Percentiles rank a stretch among this genome's conserved stretches.
These are phyloP conservation scores for Pachliopta kotzebuea DNA, from an alignment of 2,888 invertebrate species.

Conservation along the genomic window DNA sequence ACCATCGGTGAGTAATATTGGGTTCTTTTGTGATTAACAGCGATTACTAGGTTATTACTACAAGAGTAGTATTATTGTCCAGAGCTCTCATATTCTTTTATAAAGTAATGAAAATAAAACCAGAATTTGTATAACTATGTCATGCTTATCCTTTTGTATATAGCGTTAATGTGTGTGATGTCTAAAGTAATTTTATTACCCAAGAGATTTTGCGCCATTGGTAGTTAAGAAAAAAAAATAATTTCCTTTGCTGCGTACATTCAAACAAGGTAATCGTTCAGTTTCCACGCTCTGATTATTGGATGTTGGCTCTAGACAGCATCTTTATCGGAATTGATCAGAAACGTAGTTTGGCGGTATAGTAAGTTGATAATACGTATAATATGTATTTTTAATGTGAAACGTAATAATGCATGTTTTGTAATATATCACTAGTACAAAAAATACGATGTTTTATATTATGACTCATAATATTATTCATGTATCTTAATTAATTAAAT, in stretches of 20 bases:
- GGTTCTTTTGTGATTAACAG: too few species aligned
- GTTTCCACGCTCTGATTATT: slow-evolving; percentile 80
- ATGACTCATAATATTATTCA: too few species aligned
- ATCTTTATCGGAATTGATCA: slow-evolving; percentile 76
- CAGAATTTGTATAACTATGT: slow-evolving; percentile 34
- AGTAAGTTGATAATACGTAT: slow-evolving; percentile 18
- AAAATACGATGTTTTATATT: too few species aligned
- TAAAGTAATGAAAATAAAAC: too few species aligned
- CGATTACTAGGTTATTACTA: too few species aligned
- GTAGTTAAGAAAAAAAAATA: slow-evolving; percentile 43
- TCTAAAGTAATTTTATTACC: slow-evolving; percentile 28
- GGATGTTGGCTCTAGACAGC: slow-evolving; percentile 79
- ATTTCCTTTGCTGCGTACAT: slow-evolving; percentile 48
- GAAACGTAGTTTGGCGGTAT: slow-evolving; percentile 40
- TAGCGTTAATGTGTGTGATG: slow-evolving; percentile 43
- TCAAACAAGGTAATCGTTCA: slow-evolving; percentile 65
- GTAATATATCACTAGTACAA: too few species aligned
- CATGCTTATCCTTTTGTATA: slow-evolving; percentile 48
- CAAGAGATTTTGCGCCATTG: slow-evolving; percentile 43
- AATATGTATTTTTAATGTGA: background rate
- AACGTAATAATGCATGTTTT: too few species aligned
- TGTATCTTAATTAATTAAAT: too few species aligned
- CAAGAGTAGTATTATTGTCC: too few species aligned
- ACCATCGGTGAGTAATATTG: too few species aligned
- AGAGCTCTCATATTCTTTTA: too few species aligned